These are phyloP conservation scores for Mya arenaria DNA, from an alignment of 1,140 invertebrate genomes.

Conservation along the genomic window DNA sequence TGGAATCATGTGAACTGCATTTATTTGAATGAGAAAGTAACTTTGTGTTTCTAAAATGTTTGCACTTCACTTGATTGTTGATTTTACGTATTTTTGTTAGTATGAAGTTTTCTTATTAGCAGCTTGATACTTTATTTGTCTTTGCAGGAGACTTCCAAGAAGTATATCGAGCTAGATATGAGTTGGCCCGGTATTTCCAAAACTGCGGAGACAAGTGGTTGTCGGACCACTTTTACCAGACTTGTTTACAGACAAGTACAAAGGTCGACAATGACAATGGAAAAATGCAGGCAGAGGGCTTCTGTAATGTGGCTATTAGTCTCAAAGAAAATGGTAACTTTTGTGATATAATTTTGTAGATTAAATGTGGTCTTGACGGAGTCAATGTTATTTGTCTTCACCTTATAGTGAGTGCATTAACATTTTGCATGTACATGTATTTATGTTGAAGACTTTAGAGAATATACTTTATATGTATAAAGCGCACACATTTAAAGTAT, in stretches of 20 bases:
- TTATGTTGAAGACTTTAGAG: too few relatives aligned
- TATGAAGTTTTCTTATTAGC: not conserved
- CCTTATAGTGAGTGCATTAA: too few relatives aligned
- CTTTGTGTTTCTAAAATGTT: not conserved
- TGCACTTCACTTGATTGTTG: slow-evolving; percentile 15
- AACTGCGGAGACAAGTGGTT: slow-evolving; percentile 78
- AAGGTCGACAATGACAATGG: slow-evolving; percentile 68
- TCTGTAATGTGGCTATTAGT: slow-evolving; percentile 77
- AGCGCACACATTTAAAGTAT: too few relatives aligned
- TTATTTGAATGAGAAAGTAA: slow-evolving; percentile 39
- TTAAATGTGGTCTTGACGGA: too few relatives aligned
- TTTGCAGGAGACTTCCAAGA: slow-evolving; percentile 67
- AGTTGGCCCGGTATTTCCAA: slow-evolving; percentile 77
- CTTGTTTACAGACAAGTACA: slow-evolving; percentile 71
- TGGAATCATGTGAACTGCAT: too few relatives aligned
- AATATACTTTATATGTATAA: too few relatives aligned
- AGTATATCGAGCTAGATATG: slow-evolving; percentile 71
- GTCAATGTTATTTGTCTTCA: too few relatives aligned
- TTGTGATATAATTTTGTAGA: too few relatives aligned
- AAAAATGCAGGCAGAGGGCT: slow-evolving; percentile 74
- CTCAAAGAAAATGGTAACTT: slow-evolving; percentile 77
- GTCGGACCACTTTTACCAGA: slow-evolving; percentile 78
- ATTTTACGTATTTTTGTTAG: slow-evolving; percentile 5
- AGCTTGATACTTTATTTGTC: slow-evolving; percentile 38
- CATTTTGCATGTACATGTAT: too few relatives aligned